Base-by-base conservation (phyloP, 2,113 vertebrate species). In the Chrysemys picta region DNA sequence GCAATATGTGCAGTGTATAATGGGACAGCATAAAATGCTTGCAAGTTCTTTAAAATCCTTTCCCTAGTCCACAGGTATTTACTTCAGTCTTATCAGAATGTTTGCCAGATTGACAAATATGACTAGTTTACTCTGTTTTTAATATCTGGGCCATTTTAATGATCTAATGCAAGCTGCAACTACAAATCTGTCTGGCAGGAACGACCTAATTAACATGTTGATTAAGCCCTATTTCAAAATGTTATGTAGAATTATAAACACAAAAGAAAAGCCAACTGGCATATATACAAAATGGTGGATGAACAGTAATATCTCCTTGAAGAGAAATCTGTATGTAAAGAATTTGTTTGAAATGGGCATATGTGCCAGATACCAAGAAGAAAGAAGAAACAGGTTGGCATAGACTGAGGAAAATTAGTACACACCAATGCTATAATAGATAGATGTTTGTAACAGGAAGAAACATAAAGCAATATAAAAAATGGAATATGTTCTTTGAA, bases 291-390 rank as follows among this genome's bases (percentile, higher is more conserved):
- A 19, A 11, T 90, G 84, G n/a, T 82, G 22, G 89, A 95, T 50
- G 24, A 93, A 85, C 21, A 94, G 78, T 45, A 95, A 80, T 24
- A 82, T 49, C 91, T 95, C 69, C 50, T 80, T 54, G 80, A 94
- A 93, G 31, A 65, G 31, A 35, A 16, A 65, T 65, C 31, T 65
- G 62, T 19, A 19, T 35, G 16, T 65, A n/a, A 65, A 65, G 54
- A 90, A 81, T 87, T 93, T 90, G 89, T 35, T 85, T 47, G 75
- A 85, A 87, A 81, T 35, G 93, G 80, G 16, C 49, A 90, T 45
- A 47, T 0, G 2, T 90, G 50, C 50, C 59, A 89, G 83, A 62
- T 35, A 31, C 59, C 59, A 76, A 84, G 72, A 91, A 88, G n/a
- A 84, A 81, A 7, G n/a, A 90, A 87, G 31, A 42, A 89, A 93